Evolutionary conservation across 2,888 invertebrate species (phyloP).

Genomic region (Xylota sylvarum): DNA sequence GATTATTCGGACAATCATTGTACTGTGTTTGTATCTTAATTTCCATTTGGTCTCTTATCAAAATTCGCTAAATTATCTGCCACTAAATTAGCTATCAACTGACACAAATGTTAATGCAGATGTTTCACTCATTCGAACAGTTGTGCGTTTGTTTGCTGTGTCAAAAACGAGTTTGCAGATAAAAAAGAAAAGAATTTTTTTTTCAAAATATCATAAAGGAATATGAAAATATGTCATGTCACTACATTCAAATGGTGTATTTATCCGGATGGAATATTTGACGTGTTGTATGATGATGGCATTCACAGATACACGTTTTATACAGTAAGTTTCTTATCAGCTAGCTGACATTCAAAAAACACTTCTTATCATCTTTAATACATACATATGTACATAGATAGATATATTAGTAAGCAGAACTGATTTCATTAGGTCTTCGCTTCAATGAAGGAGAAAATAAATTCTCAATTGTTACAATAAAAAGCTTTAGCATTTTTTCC

Average conservation of each 20-base stretch:
- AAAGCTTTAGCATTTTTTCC: not conserved
- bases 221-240: not conserved
- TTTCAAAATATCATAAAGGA: not conserved
- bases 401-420: conserved; percentile 2
- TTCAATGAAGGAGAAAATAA: not conserved
- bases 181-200: not conserved
- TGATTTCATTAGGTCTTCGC: conserved; percentile 10
- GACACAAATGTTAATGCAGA: conserved; percentile 12
- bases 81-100: conserved; percentile 1
- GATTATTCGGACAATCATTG: not conserved
- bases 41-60: conserved; percentile 1
- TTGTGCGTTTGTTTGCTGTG: conserved; percentile 8
- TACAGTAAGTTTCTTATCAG: conserved; percentile 9
- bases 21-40: not conserved
- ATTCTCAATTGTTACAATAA: not conserved
- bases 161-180: conserved; percentile 17
- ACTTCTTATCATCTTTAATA: conserved; percentile 9
- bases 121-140: not conserved
- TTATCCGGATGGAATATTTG: conserved; percentile 15
- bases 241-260: conserved; percentile 1
- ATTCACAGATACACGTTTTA: conserved; percentile 12
- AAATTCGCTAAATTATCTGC: not conserved
- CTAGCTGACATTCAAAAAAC: conserved; percentile 7
- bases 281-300: not conserved
- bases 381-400: too few relatives aligned